A percentile compares a stretch with the other conserved stretches of the same genome.
These are phyloP conservation scores for Colossoma macropomum DNA, from an alignment of 2,113 vertebrate species.

Conservation along the genomic window DNA sequence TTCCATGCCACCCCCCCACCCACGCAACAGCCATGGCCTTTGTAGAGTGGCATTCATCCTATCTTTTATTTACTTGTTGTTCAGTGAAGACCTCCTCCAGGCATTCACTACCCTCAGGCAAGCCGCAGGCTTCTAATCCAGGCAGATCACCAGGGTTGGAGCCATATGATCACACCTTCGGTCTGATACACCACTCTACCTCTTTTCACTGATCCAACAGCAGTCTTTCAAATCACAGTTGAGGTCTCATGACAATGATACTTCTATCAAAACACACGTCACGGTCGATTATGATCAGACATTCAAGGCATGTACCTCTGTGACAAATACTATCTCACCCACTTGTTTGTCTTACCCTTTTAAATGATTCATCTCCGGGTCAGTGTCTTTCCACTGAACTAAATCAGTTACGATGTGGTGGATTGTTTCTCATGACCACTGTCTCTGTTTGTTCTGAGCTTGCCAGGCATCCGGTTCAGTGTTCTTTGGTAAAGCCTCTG, in stretches of 20 bases:
- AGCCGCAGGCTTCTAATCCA: constrained; percentile 48
- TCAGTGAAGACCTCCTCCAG: constrained; percentile 52
- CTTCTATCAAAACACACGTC: constrained; percentile 21
- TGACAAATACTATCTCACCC: not conserved
- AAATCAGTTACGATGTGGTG: not conserved
- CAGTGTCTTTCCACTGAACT: not conserved
- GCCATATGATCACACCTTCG: constrained; percentile 32
- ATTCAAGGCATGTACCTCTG: not conserved
- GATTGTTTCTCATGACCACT: not conserved
- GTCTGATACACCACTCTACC: constrained; percentile 21
- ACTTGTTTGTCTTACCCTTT: constrained; percentile 2
- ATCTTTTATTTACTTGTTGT: constrained; percentile 58
- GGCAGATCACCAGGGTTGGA: constrained; percentile 33
- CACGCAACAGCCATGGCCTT: constrained; percentile 38
- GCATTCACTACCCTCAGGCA: constrained; percentile 50
- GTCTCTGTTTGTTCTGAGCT: constrained; percentile 32
- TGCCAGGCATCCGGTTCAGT: constrained; percentile 45
- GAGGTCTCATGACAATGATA: constrained; percentile 21
- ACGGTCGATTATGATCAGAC: not conserved
- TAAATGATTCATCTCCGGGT: constrained; percentile 6
- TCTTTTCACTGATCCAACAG: constrained; percentile 16
- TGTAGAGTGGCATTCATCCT: constrained; percentile 49
- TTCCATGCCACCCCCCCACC: constrained; percentile 3
- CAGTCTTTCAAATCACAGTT: constrained; percentile 19
- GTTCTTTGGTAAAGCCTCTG: constrained; percentile 24